Evolutionary conservation across 2,113 vertebrate species (phyloP).

Genomic region (Nannospalax galili): DNA sequence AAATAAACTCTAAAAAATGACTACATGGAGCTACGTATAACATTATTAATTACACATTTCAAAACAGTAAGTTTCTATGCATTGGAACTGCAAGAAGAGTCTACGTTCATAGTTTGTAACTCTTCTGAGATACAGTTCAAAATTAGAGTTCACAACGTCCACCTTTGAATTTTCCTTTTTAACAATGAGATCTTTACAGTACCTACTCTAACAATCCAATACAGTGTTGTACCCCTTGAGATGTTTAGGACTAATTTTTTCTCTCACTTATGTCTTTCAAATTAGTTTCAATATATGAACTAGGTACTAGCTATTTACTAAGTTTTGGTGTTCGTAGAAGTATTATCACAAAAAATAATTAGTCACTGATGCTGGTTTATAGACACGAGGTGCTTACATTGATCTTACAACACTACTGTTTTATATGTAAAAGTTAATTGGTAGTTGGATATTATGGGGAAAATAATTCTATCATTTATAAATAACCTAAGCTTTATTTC

Average conservation of each 20-base stretch:
- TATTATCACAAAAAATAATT: neutral
- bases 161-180: neutral
- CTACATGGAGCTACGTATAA: neutral
- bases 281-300: neutral
- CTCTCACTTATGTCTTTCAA: neutral
- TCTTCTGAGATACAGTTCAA: neutral
- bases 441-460: neutral
- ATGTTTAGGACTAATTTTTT: neutral
- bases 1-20: neutral
- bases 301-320: neutral
- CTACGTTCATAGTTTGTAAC: neutral
- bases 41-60: neutral
- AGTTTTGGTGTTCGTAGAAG: neutral
- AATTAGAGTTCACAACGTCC: neutral
- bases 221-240: neutral
- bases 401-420: neutral
- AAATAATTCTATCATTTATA: neutral
- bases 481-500: conserved; percentile 37
- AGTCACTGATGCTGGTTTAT: neutral
- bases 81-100: neutral
- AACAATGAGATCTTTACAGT: neutral
- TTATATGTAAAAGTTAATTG: neutral
- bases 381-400: neutral
- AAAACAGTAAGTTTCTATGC: neutral
- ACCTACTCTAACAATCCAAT: neutral